A percentile compares a stretch with the other conserved stretches of the same genome.
phyloP scores from a whole-genome alignment of 2,797 vertebrate species.

The Austrolebias charrua region DNA sequence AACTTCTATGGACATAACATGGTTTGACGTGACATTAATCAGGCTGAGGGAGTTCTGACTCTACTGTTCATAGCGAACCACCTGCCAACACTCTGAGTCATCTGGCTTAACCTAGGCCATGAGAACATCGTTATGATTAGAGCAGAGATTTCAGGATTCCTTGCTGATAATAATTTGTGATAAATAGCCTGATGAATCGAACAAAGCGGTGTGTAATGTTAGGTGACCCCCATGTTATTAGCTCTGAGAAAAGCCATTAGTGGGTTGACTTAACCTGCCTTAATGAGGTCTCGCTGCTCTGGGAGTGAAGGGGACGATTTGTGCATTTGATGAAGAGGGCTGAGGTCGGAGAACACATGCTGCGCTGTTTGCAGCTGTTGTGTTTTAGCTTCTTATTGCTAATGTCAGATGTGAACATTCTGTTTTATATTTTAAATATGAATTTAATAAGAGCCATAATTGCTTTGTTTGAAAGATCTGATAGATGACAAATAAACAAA shows the following conservation, averaged over 20 bases:
- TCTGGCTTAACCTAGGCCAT: conserved; percentile 56
- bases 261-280: conserved; percentile 76
- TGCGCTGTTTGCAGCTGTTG: conserved; percentile 6
- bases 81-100: conserved; percentile 52
- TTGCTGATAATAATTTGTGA: conserved; percentile 74
- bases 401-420: neutral
- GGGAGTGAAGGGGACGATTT: conserved; percentile 64
- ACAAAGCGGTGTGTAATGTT: conserved; percentile 77
- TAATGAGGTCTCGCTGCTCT: conserved; percentile 78
- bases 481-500: too few relatives aligned
- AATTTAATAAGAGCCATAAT: conserved; percentile 11
- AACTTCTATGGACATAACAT: conserved; percentile 23
- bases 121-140: conserved; percentile 64
- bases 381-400: conserved; percentile 17
- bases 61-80: conserved; percentile 52
- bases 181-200: conserved; percentile 73
- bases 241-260: conserved; percentile 78
- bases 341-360: conserved; percentile 36
- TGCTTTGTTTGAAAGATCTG: neutral
- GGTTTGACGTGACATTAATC: conserved; percentile 54
- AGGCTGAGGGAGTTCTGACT: conserved; percentile 24
- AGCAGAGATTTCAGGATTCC: conserved; percentile 64
- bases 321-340: conserved; percentile 59
- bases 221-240: conserved; percentile 76
- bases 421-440: conserved; percentile 11